Evolutionary conservation across 2,888 invertebrate genomes (phyloP).

Genomic region (Lasioglossum calceatum): DNA sequence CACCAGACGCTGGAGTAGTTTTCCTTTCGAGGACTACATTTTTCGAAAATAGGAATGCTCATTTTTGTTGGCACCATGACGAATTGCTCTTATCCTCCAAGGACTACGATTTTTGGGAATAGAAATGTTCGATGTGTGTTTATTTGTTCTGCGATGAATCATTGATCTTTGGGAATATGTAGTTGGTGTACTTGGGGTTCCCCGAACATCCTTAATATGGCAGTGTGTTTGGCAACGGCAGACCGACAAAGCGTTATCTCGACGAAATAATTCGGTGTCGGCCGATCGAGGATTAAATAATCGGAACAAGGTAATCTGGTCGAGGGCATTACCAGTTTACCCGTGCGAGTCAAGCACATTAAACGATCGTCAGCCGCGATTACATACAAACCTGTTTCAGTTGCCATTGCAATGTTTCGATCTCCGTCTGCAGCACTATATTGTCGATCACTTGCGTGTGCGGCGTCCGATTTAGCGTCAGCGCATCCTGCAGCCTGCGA

Average conservation of each 20-base stretch:
- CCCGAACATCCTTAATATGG: neutral
- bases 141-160: neutral
- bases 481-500: constrained; percentile 81
- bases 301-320: constrained; percentile 67
- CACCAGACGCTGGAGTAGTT: neutral
- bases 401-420: constrained; percentile 90
- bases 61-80: neutral
- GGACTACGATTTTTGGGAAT: neutral
- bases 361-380: constrained; percentile 36
- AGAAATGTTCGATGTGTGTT: neutral
- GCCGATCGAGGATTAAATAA: constrained; percentile 33
- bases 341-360: constrained; percentile 28
- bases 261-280: constrained; percentile 15
- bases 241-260: neutral
- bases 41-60: neutral
- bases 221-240: neutral
- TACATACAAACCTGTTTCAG: constrained; percentile 87
- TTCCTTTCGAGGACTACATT: neutral
- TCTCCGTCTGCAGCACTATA: constrained; percentile 88
- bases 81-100: neutral
- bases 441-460: constrained; percentile 86
- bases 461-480: constrained; percentile 78
- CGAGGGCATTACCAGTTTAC: constrained; percentile 54
- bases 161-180: neutral
- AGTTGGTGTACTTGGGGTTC: neutral